These are phyloP conservation scores for Mesitornis unicolor DNA, from an alignment of 2,113 vertebrate species.

Conservation along the genomic window DNA sequence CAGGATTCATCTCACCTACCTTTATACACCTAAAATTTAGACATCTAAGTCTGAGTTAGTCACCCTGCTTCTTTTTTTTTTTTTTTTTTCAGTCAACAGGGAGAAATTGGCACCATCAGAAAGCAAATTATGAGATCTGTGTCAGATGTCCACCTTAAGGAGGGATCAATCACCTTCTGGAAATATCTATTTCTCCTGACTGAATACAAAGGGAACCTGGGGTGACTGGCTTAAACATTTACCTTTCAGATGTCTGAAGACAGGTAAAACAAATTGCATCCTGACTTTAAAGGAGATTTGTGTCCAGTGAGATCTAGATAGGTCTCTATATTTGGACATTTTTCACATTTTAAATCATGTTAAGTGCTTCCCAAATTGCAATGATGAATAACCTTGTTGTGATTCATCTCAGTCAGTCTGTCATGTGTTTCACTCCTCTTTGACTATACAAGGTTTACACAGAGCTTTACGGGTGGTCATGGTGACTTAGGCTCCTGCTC, in stretches of 20 bases:
- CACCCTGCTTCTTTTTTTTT: not conserved
- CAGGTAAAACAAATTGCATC: slow-evolving; percentile 23
- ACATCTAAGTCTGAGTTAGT: not conserved
- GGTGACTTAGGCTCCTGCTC: not conserved
- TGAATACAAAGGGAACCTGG: not conserved
- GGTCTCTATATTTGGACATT: slow-evolving; percentile 20
- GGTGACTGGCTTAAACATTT: not conserved
- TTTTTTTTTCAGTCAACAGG: not conserved
- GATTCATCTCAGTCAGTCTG: not conserved
- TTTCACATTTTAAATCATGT: slow-evolving; percentile 43
- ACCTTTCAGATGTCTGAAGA: slow-evolving; percentile 18
- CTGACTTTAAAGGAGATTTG: slow-evolving; percentile 48
- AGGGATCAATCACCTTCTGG: slow-evolving; percentile 30
- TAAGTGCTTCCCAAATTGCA: not conserved
- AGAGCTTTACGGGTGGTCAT: not conserved
- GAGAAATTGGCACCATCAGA: not conserved
- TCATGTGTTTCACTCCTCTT: not conserved
- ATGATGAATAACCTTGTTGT: not conserved
- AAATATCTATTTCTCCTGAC: slow-evolving; percentile 7
- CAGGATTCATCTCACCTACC: not conserved
- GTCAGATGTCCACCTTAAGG: not conserved
- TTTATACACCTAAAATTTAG: not conserved
- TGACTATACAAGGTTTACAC: not conserved
- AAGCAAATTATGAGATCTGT: not conserved
- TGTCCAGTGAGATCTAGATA: slow-evolving; percentile 16